These are phyloP conservation scores for Perca flavescens DNA, from an alignment of 2,113 vertebrate genomes.

Conservation along the genomic window DNA sequence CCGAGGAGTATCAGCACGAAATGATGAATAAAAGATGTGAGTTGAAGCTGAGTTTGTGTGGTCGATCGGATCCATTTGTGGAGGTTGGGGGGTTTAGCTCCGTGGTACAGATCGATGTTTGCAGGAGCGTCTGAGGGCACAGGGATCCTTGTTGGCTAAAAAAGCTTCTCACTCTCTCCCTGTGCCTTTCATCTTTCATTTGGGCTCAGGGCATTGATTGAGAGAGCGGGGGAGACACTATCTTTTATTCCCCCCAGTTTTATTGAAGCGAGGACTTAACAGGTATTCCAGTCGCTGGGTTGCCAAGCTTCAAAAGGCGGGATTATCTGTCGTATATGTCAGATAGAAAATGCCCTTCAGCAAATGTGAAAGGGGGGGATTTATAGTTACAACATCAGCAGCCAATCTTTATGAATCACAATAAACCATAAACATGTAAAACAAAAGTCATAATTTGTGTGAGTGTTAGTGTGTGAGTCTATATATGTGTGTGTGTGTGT, in stretches of 20 bases:
- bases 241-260: slow-evolving; percentile 53
- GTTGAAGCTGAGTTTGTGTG: slow-evolving; percentile 30
- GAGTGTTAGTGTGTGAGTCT: too few relatives aligned
- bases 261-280: slow-evolving; percentile 42
- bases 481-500: too few relatives aligned
- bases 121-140: slow-evolving; percentile 50
- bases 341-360: slow-evolving; percentile 37
- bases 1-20: not conserved
- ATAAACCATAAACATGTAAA: too few relatives aligned
- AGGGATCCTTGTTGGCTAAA: slow-evolving; percentile 57
- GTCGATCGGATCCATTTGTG: slow-evolving; percentile 57
- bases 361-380: slow-evolving; percentile 20
- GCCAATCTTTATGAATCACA: not conserved
- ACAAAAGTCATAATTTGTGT: too few relatives aligned
- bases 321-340: slow-evolving; percentile 43
- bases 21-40: slow-evolving; percentile 64
- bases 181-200: slow-evolving; percentile 67
- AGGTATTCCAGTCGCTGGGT: slow-evolving; percentile 28
- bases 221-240: slow-evolving; percentile 39
- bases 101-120: slow-evolving; percentile 60
- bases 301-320: slow-evolving; percentile 44
- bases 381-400: slow-evolving; percentile 19
- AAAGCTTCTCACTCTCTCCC: slow-evolving; percentile 25
- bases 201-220: slow-evolving; percentile 63
- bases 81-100: slow-evolving; percentile 25